phyloP scores from a whole-genome alignment of 2,113 vertebrate genomes.

The Nerophis lumbriciformis region DNA sequence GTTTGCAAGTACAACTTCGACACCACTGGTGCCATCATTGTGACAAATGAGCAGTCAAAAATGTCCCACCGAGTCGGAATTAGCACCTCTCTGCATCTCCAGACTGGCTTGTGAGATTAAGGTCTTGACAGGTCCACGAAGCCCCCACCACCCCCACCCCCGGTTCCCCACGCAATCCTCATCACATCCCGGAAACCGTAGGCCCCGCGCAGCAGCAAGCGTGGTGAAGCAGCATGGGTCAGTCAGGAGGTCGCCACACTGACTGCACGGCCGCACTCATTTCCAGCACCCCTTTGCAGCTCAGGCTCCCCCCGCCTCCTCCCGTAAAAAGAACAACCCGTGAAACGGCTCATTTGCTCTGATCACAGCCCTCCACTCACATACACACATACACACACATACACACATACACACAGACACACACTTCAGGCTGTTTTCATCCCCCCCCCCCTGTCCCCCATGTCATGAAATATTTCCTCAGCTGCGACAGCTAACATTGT shows the following conservation, averaged over 20 bases:
- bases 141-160: conserved; percentile 4
- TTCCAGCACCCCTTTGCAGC: conserved; percentile 55
- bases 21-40: conserved; percentile 1
- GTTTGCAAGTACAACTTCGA: conserved; percentile 5
- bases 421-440: conserved; percentile 30
- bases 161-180: neutral
- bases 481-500: conserved; percentile 41
- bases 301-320: conserved; percentile 34
- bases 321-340: conserved; percentile 30
- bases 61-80: conserved; percentile 11
- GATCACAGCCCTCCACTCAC: conserved; percentile 56
- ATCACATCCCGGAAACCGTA: conserved; percentile 49
- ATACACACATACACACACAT: conserved; percentile 15
- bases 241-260: conserved; percentile 64
- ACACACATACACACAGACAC: conserved; percentile 17
- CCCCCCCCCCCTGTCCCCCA: conserved; percentile 12
- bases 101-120: conserved; percentile 14
- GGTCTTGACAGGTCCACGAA: neutral
- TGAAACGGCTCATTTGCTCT: conserved; percentile 71
- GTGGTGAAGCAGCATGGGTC: conserved; percentile 52
- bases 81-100: conserved; percentile 17
- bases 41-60: conserved; percentile 7
- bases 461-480: conserved; percentile 44
- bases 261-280: conserved; percentile 72
- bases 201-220: conserved; percentile 58